Evolutionary conservation across 2,888 invertebrate genomes (phyloP), one percentile per base, ranked within the genome.

Genomic region (Synergus gifuensis): DNA sequence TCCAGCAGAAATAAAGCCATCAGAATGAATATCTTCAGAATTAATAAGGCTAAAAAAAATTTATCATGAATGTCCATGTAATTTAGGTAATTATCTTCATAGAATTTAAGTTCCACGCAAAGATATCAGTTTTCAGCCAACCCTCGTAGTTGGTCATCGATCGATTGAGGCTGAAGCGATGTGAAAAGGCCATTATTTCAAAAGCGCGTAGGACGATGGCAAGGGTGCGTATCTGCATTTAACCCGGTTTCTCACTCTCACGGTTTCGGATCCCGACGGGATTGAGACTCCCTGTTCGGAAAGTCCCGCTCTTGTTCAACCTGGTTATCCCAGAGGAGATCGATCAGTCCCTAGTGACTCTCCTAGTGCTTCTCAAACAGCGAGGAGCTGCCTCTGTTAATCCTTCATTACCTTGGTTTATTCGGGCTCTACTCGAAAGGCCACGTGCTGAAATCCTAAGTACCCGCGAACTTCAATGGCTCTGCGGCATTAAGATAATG

Each of bases 231-330:
- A 90, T 89, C 89, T 89, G 86, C 89, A 88, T 90, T 88, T 85
- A 89, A 89, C 89, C 85, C 82, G 88, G 86, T 87, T 89, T 88
- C 87, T 87, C 89, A 87, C 88, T 89, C 87, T 84, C 78, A 79
- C 77, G 69, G 64, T 66, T 44, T 78, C 76, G 78, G 79, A 64
- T 82, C 82, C 60, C 62, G 18, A 14, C 18, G 62, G 62, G 62
- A 62, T 62, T 62, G 28, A 28, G 14, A 4, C 54, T 78, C 46
- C 76, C 76, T 77, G 73, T 76, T 80, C 46, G 46, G 54, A 76
- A 80, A 80, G 77, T 76, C 73, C 73, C 77, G 64, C 58, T 58
- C 64, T 60, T 69, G 66, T 62, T 69, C 78, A 46, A 28, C 36
- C 14, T 66, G 78, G 78, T 69, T 86, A 87, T 85, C 85, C 85